Conservation (phyloP, 2,113 vertebrate species). For the Megaptera novaeangliae region DNA sequence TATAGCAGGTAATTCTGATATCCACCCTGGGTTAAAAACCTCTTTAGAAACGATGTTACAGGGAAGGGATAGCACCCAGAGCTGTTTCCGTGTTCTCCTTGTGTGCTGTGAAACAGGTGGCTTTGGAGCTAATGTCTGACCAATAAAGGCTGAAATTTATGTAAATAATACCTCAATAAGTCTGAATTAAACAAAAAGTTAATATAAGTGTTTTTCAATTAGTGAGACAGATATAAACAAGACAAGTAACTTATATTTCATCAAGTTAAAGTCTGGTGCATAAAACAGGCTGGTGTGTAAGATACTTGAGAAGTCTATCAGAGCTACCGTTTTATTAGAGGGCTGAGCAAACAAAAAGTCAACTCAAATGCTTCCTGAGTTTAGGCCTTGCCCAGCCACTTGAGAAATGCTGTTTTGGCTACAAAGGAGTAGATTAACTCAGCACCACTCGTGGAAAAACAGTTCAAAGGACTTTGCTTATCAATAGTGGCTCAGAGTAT, state of each 20-base stretch:
- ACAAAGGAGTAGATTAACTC: not conserved
- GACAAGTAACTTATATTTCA: not conserved
- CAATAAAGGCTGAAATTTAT: not conserved
- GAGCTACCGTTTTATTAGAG: not conserved
- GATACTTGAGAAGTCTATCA: not conserved
- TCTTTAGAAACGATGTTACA: not conserved
- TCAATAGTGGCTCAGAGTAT: not conserved
- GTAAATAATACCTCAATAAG: not conserved
- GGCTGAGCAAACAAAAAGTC: not conserved
- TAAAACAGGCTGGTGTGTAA: not conserved
- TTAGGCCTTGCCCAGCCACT: not conserved
- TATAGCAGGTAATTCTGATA: not conserved
- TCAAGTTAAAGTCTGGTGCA: not conserved
- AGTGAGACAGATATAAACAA: not conserved
- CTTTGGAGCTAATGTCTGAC: not conserved
- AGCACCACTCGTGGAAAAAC: not conserved
- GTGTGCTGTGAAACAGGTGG: not conserved
- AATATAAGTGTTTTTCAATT: not conserved
- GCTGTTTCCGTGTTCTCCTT: not conserved
- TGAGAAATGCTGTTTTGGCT: not conserved
- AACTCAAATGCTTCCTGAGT: not conserved
- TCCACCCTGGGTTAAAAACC: not conserved
- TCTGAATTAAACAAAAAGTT: not conserved
- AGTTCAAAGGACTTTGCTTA: not conserved
- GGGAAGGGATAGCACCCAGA: not conserved